These are phyloP conservation scores for Drosophila oshimai DNA, from an alignment of 1,140 invertebrate species.

Conservation along the genomic window DNA sequence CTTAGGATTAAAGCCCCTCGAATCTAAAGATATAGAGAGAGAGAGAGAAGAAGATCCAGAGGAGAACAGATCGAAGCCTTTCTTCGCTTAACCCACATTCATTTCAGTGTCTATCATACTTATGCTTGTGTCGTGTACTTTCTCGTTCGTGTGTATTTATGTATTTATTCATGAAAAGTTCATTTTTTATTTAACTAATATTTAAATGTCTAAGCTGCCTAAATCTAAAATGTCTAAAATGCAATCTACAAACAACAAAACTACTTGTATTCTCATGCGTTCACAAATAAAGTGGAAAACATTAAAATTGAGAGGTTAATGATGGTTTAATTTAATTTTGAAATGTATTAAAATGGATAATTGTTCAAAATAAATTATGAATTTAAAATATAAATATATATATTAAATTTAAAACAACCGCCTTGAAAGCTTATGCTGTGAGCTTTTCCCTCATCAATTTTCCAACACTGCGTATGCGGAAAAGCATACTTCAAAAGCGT, in stretches of 20 bases:
- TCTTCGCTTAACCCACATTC: constrained; percentile 9
- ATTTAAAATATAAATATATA: neutral
- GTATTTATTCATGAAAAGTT: constrained; percentile 67
- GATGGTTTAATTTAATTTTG: too few species aligned
- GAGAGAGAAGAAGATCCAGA: constrained; percentile 8
- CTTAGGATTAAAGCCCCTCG: constrained; percentile 45
- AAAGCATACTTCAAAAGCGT: constrained; percentile 28
- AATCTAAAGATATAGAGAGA: constrained; percentile 27
- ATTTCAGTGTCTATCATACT: constrained; percentile 41
- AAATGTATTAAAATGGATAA: too few species aligned
- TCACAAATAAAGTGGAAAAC: constrained; percentile 57
- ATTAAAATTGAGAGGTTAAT: too few species aligned
- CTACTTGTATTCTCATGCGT: constrained; percentile 20
- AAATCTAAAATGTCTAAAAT: too few species aligned
- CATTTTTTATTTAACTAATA: constrained; percentile 55
- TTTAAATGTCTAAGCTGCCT: constrained; percentile 54
- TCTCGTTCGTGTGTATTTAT: constrained; percentile 54
- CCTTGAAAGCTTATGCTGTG: constrained; percentile 9
- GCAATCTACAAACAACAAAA: constrained; percentile 21
- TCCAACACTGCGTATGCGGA: constrained; percentile 23
- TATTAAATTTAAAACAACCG: constrained; percentile 13
- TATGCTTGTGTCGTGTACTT: constrained; percentile 45
- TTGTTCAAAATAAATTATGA: neutral
- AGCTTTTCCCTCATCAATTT: constrained; percentile 3
- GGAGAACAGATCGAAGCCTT: constrained; percentile 7